A percentile compares a stretch with the other conserved stretches of the same genome.
phyloP scores from a whole-genome alignment of 1,140 invertebrate species.

The Drosophila pachea region DNA sequence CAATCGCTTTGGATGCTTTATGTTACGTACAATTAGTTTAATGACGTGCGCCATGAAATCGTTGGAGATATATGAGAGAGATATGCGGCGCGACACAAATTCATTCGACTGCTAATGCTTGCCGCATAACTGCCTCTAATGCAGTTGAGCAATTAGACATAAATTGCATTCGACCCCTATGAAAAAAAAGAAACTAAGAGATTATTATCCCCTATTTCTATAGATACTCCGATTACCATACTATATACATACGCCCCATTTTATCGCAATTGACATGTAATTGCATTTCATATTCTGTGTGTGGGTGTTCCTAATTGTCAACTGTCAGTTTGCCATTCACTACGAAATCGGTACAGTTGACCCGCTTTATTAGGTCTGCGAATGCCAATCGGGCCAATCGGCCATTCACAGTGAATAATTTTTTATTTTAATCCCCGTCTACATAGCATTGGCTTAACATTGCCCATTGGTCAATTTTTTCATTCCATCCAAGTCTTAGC shows the following conservation, averaged over 20 bases:
- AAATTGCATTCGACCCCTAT: conserved; percentile 11
- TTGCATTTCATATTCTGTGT: conserved; percentile 5
- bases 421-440: too few relatives aligned
- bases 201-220: neutral
- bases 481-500: conserved; percentile 13
- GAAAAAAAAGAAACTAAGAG: neutral
- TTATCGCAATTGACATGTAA: conserved; percentile 1
- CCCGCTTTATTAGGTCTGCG: neutral
- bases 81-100: conserved; percentile 27
- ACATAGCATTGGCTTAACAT: neutral
- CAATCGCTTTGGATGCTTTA: conserved; percentile 29
- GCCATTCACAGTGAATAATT: neutral
- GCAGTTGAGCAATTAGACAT: conserved; percentile 40
- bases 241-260: neutral
- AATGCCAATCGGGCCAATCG: neutral
- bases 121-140: conserved; percentile 39
- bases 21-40: conserved; percentile 30
- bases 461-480: conserved; percentile 28
- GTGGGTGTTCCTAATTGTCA: neutral
- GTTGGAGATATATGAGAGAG: conserved; percentile 16
- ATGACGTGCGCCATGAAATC: conserved; percentile 35
- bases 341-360: conserved; percentile 6
- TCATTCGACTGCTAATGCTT: conserved; percentile 30
- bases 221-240: conserved; percentile 9
- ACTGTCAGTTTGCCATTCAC: conserved; percentile 25